A percentile compares a stretch with the other conserved stretches of the same genome.
phyloP scores from a whole-genome alignment of 2,797 vertebrate genomes.

The Heliangelus exortis region DNA sequence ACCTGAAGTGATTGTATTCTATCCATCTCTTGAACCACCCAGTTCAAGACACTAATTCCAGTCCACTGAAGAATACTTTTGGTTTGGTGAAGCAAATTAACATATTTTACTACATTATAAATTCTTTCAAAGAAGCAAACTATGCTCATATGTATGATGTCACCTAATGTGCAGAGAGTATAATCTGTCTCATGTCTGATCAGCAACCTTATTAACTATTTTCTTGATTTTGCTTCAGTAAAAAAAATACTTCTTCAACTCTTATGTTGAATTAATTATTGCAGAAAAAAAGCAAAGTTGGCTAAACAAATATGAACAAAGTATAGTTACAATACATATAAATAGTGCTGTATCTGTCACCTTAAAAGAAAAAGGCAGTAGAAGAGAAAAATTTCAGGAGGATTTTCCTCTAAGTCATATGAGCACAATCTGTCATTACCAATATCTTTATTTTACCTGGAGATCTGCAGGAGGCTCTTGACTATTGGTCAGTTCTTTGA shows the following conservation, averaged over 20 bases:
- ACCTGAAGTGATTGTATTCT: background rate
- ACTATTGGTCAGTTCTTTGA: slow-evolving; percentile 85
- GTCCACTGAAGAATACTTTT: background rate
- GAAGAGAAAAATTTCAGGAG: background rate
- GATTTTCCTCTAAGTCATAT: background rate
- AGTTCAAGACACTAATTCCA: background rate
- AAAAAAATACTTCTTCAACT: background rate
- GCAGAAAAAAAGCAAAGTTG: background rate
- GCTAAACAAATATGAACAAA: background rate
- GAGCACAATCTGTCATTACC: background rate
- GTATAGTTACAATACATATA: background rate
- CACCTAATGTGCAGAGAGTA: background rate
- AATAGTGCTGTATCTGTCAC: background rate
- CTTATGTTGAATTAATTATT: background rate
- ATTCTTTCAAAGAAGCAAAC: background rate
- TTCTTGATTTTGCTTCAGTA: background rate
- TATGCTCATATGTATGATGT: rapidly evolving
- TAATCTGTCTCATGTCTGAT: background rate
- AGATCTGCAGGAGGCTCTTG: slow-evolving; percentile 89
- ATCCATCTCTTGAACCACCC: background rate
- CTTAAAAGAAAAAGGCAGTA: background rate
- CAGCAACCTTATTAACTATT: background rate
- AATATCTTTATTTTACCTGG: slow-evolving; percentile 82
- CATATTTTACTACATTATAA: background rate
- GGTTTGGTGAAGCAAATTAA: background rate